phyloP scores from a whole-genome alignment of 2,113 vertebrate genomes.

The Crocuta crocuta region DNA sequence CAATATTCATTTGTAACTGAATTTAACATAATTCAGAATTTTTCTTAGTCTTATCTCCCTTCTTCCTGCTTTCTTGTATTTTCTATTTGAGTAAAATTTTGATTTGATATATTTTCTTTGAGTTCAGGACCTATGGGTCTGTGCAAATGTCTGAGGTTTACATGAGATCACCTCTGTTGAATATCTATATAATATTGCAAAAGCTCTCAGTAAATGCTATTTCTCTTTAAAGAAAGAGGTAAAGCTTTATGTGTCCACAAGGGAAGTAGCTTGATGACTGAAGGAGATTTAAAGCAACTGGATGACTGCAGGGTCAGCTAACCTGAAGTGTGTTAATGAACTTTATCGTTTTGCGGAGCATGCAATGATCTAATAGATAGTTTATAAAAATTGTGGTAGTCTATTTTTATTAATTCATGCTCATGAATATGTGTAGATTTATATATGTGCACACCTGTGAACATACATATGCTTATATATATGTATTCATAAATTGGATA shows the following conservation, averaged over 20 bases:
- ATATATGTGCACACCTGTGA: background rate
- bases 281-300: constrained; percentile 28
- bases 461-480: background rate
- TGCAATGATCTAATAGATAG: background rate
- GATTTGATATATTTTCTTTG: constrained; percentile 44
- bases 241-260: constrained; percentile 26
- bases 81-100: constrained; percentile 55
- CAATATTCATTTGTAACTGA: background rate
- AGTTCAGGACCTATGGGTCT: background rate
- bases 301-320: background rate
- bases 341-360: background rate
- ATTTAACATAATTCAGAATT: constrained; percentile 4
- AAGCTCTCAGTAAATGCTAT: constrained; percentile 57
- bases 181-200: background rate
- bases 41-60: background rate
- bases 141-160: constrained; percentile 51
- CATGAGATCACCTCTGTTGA: constrained; percentile 42
- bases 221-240: constrained; percentile 42
- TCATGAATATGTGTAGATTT: background rate
- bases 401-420: constrained; percentile 14
- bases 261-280: constrained; percentile 36
- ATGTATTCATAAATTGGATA: background rate
- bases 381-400: background rate
- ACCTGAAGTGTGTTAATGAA: background rate
- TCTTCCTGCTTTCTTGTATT: background rate